A percentile compares a stretch with the other conserved stretches of the same genome.
These are phyloP conservation scores for Leistus spinibarbis DNA, from an alignment of 2,888 invertebrate genomes.

Conservation along the genomic window DNA sequence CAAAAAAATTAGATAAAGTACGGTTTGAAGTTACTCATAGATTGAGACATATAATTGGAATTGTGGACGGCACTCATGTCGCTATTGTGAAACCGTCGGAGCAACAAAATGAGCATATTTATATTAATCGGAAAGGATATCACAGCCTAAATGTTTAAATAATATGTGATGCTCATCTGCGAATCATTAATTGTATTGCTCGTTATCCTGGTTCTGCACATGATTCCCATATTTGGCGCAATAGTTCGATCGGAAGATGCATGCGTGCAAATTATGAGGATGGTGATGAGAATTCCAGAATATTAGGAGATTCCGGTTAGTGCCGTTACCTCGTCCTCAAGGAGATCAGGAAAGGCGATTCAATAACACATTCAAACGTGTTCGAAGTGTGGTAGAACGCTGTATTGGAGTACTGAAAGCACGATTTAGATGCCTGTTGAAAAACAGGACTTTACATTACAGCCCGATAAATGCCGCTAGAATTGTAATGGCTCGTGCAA, in stretches of 20 bases:
- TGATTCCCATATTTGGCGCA: not conserved
- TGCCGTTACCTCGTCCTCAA: not conserved
- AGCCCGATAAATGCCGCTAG: not conserved
- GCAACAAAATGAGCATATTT: not conserved
- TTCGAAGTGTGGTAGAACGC: conserved; percentile 21
- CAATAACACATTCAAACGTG: conserved; percentile 8
- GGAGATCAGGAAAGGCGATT: conserved; percentile 2
- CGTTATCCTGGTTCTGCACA: not conserved
- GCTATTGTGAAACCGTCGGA: not conserved
- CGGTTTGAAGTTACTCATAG: not conserved
- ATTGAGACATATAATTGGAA: not conserved
- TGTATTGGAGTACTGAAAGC: conserved; percentile 18
- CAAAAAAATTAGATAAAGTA: not conserved
- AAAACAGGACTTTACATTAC: conserved; percentile 31
- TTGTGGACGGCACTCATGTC: not conserved
- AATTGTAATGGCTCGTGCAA: not conserved
- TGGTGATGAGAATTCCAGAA: not conserved
- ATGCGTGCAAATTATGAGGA: not conserved
- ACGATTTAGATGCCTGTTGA: conserved; percentile 31
- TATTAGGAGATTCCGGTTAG: not conserved
- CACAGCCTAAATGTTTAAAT: not conserved
- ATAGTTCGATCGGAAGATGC: not conserved
- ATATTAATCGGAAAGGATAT: not conserved
- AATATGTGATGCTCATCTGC: not conserved
- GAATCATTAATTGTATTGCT: not conserved